Percentiles rank a stretch among this genome's conserved stretches.
Conservation (phyloP, 2,888 invertebrate species). For the Drosophila pseudotalamancana region DNA sequence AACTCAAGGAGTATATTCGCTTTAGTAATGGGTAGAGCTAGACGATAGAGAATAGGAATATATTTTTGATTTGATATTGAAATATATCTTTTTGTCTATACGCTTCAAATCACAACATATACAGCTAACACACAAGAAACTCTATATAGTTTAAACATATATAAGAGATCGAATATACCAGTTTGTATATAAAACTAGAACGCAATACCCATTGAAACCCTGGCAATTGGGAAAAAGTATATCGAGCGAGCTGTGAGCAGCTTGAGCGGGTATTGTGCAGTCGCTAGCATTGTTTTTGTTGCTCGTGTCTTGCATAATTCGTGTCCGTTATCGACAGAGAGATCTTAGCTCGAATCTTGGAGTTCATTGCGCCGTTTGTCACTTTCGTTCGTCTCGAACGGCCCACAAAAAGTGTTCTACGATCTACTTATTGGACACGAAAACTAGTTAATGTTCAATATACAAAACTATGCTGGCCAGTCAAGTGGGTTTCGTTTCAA, state of each 20-base stretch:
- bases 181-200: not conserved
- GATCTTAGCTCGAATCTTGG: constrained; percentile 3
- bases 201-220: no score
- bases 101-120: no score
- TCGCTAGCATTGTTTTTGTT: not conserved
- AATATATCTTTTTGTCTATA: no score
- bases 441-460: constrained; percentile 15
- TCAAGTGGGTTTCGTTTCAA: constrained; percentile 44
- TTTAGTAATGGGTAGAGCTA: no score
- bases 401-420: constrained; percentile 32
- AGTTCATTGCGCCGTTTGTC: constrained; percentile 49
- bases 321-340: constrained; percentile 24
- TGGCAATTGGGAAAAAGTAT: no score
- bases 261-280: not conserved
- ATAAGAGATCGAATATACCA: no score
- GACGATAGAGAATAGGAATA: no score
- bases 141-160: no score
- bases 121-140: no score
- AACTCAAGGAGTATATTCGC: not conserved
- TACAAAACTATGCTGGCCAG: constrained; percentile 32
- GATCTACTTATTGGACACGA: constrained; percentile 32
- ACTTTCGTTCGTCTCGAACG: constrained; percentile 41
- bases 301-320: constrained; percentile 37
- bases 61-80: no score
- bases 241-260: no score